Conservation (phyloP, 2,797 vertebrate genomes). For the Hypotaenidia okinawae region DNA sequence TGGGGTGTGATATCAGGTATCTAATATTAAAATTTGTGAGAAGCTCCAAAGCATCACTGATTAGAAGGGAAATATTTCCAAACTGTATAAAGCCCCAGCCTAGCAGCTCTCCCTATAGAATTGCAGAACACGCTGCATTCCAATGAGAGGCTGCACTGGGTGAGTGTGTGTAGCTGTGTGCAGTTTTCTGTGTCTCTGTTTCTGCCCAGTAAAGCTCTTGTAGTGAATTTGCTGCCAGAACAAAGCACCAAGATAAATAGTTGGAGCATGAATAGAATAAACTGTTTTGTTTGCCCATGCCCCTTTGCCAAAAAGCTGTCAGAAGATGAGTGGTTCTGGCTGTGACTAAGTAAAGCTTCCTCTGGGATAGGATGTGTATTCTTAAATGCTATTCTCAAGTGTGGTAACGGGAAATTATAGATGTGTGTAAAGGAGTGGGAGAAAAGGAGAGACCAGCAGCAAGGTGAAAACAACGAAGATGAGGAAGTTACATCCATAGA, state of each 20-base stretch:
- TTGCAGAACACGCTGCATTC: neutral
- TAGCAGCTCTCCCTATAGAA: neutral
- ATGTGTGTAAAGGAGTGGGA: neutral
- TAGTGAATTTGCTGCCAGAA: neutral
- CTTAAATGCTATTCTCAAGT: neutral
- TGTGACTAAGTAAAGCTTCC: conserved; percentile 13
- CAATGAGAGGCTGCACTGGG: neutral
- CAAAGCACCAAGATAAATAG: conserved; percentile 1
- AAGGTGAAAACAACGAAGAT: neutral
- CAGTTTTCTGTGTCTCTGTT: neutral
- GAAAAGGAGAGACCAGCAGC: neutral
- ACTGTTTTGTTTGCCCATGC: neutral
- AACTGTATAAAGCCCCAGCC: neutral
- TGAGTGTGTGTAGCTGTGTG: neutral
- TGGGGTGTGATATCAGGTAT: neutral
- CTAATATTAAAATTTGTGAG: conserved; percentile 12
- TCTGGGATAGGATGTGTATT: neutral
- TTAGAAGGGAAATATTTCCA: conserved; percentile 11
- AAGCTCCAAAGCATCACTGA: neutral
- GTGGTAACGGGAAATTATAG: neutral
- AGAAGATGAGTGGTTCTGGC: neutral
- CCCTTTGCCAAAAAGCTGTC: conserved; percentile 29
- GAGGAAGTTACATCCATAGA: neutral
- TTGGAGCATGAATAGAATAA: neutral
- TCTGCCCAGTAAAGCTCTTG: neutral